These are phyloP conservation scores for Neocloeon triangulifer DNA, from an alignment of 1,140 invertebrate genomes.

Conservation along the genomic window DNA sequence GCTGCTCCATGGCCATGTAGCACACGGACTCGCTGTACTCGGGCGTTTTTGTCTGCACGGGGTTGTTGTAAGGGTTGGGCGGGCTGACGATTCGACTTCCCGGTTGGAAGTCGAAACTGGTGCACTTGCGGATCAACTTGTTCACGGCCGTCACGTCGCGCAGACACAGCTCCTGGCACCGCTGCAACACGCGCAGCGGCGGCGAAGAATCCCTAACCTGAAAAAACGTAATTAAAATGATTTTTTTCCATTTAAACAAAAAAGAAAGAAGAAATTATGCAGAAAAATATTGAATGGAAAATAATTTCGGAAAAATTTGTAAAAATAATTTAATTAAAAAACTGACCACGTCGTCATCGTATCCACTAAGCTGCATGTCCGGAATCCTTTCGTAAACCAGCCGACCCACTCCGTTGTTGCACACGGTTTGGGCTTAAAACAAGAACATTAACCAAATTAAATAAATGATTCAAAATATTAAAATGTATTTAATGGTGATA, in stretches of 20 bases:
- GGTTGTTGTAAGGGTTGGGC: constrained; percentile 34
- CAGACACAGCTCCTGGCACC: constrained; percentile 58
- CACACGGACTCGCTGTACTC: constrained; percentile 83
- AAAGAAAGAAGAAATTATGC: constrained; percentile 2
- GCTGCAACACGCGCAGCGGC: constrained; percentile 64
- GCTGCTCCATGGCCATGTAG: constrained; percentile 60
- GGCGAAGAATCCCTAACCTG: constrained; percentile 53
- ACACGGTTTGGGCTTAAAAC: constrained; percentile 59
- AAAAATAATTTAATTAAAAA: constrained; percentile 4
- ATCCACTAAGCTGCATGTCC: constrained; percentile 68
- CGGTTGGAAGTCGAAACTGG: constrained; percentile 75
- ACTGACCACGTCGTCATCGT: constrained; percentile 65
- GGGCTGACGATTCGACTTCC: constrained; percentile 52
- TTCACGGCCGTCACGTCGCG: constrained; percentile 55
- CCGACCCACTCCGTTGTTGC: constrained; percentile 64
- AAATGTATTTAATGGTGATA: too few relatives aligned
- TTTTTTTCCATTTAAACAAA: too few relatives aligned
- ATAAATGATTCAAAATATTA: too few relatives aligned
- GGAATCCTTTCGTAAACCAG: constrained; percentile 71
- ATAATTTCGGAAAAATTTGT: too few relatives aligned
- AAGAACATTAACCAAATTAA: constrained; percentile 6
- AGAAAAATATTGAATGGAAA: not conserved
- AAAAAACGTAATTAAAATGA: too few relatives aligned
- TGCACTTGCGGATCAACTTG: constrained; percentile 55
- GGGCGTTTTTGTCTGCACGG: constrained; percentile 14